Evolutionary conservation across 2,888 invertebrate genomes (phyloP).

Genomic region (Drosophila ochracea): DNA sequence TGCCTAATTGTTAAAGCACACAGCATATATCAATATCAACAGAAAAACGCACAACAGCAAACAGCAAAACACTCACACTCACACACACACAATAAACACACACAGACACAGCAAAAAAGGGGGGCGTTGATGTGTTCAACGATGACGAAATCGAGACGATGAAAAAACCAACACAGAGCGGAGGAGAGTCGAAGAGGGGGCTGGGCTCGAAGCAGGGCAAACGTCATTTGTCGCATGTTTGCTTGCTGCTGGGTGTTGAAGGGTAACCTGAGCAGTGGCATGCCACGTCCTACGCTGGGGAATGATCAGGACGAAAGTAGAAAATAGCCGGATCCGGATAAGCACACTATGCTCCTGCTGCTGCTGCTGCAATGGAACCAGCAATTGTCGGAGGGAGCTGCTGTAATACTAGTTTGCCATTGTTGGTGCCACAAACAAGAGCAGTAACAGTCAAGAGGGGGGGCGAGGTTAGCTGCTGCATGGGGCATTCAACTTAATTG

Average conservation of each 20-base stretch:
- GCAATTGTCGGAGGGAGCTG: conserved; percentile 43
- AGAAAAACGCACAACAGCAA: conserved; percentile 24
- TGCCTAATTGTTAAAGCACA: not conserved
- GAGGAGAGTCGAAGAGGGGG: not conserved
- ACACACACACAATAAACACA: not conserved
- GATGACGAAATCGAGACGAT: conserved; percentile 74
- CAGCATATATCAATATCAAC: not conserved
- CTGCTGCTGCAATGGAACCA: conserved; percentile 36
- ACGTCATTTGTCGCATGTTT: conserved; percentile 62
- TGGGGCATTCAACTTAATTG: conserved; percentile 65
- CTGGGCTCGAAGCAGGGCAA: conserved; percentile 7
- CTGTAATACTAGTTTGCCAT: conserved; percentile 55
- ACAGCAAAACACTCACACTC: conserved; percentile 10
- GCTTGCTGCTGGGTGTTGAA: conserved; percentile 5
- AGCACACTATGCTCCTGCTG: conserved; percentile 16
- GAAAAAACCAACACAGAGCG: conserved; percentile 17
- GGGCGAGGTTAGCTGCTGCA: conserved; percentile 6
- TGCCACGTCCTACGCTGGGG: conserved; percentile 12
- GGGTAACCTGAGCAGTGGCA: conserved; percentile 41
- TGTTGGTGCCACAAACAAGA: conserved; percentile 57
- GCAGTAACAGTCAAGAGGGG: conserved; percentile 12
- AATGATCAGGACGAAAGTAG: conserved; percentile 28
- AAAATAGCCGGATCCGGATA: conserved; percentile 8
- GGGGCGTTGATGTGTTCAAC: conserved; percentile 56
- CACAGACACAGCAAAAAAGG: conserved; percentile 11